phyloP scores from a whole-genome alignment of 2,113 vertebrate genomes.

The Struthidea cinerea region DNA sequence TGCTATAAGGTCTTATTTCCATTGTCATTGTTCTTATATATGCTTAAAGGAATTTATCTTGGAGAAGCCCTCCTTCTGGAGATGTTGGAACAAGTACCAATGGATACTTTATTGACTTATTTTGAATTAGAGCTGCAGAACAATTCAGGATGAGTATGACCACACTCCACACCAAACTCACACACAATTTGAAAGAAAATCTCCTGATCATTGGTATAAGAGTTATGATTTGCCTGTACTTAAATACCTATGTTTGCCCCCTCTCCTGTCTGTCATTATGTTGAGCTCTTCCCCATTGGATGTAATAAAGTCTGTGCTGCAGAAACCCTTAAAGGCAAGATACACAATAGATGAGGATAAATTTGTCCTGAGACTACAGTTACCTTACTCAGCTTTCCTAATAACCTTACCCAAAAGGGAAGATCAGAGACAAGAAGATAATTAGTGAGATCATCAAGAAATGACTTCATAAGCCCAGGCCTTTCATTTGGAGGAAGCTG shows the following conservation, averaged over 20 bases:
- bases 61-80: neutral
- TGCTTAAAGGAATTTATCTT: neutral
- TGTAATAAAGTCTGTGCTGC: neutral
- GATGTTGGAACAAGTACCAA: neutral
- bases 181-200: neutral
- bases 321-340: neutral
- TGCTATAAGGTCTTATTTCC: neutral
- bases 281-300: neutral
- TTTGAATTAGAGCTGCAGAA: neutral
- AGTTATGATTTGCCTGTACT: neutral
- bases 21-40: neutral
- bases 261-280: neutral
- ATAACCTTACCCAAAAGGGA: constrained; percentile 45
- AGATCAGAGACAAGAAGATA: constrained; percentile 60
- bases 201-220: neutral
- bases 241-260: neutral
- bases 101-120: neutral
- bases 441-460: constrained; percentile 55
- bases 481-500: constrained; percentile 55
- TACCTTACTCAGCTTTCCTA: constrained; percentile 49
- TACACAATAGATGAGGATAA: neutral
- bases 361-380: constrained; percentile 18
- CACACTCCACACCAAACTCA: neutral
- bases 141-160: neutral
- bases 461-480: constrained; percentile 35